Evolutionary conservation across 2,797 vertebrate genomes (phyloP).

Genomic region (Picus viridis): DNA sequence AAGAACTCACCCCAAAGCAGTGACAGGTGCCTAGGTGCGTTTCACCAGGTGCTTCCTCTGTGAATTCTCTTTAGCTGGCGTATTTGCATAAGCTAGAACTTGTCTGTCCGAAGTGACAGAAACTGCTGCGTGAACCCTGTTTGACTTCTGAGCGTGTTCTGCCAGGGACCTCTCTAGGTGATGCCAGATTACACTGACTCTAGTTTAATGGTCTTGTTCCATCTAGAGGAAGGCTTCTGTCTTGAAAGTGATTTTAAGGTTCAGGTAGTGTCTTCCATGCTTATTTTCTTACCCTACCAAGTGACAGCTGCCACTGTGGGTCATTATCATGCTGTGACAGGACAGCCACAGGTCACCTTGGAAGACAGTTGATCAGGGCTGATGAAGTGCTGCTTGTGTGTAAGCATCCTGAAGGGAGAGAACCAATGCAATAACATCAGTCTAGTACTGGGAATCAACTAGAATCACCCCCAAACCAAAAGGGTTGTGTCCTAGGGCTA

Average conservation of each 20-base stretch:
- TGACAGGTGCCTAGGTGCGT: background rate
- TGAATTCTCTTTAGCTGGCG: background rate
- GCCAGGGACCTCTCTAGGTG: background rate
- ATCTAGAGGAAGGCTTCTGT: background rate
- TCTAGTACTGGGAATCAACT: background rate
- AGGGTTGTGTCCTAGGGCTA: fast-evolving
- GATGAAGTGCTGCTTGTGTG: background rate
- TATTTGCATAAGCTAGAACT: background rate
- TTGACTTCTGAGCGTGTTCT: background rate
- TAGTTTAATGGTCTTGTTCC: background rate
- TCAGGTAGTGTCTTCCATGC: background rate
- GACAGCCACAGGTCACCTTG: background rate
- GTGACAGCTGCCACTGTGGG: background rate
- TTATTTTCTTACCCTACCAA: background rate
- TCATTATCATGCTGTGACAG: background rate
- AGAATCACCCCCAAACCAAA: background rate
- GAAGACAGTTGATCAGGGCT: background rate
- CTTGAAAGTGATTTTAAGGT: background rate
- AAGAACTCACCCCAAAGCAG: background rate
- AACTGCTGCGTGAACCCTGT: background rate
- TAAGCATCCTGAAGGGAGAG: background rate
- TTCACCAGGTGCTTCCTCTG: background rate
- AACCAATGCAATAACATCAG: background rate
- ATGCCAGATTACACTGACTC: background rate
- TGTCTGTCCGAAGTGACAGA: background rate